Evolutionary conservation across 2,888 invertebrate genomes (phyloP), one percentile per base, ranked within the genome.

Genomic region (Caenorhabditis virilis): DNA sequence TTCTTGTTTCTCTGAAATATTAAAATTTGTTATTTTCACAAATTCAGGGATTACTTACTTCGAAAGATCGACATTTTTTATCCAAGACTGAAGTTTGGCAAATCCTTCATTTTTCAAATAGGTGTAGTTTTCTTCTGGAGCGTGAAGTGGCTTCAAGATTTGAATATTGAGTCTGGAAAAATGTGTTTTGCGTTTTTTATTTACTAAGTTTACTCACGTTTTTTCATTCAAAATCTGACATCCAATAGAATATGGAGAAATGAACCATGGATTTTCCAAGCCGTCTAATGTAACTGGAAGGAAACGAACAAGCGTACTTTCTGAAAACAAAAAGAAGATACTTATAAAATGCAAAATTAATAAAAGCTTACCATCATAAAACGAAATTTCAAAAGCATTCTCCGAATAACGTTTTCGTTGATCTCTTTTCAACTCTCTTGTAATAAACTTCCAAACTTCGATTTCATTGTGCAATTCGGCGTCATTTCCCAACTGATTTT

Each of bases 31-130:
- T 45, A 38, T 42, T 42, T 45, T 45, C 46, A 26, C 25, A 47
- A 36, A 16, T 22, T 30, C 7, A 30, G 13, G 6, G 39, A 35
- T 46, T 41, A 54, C n/a, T n/a, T n/a, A n/a, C 55, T 63, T 68
- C 22, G 47, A 48, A 11, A 60, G 41, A 45, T 70, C 66, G 20
- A 72, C 52, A 7, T 36, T 35, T 35, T 57, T 51, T 36, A 72
- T 18, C 71, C 72, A 72, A 15, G 55, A 54, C 36, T 47, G 38
- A 15, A 71, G 26, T 3, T 33, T 43, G 13, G 63, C 56, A 36
- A 64, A 71, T 18, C 49, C 72, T 1, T 15, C 25, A 2, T 15
- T 54, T 41, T 50, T 41, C 42, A 73, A 16, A 48, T 58, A 72
- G 7, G 35, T 16, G 18, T 27, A 56, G 20, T 51, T 11, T 16